A percentile compares a stretch with the other conserved stretches of the same genome.
Conservation (phyloP, 2,888 invertebrate genomes). For the Leptinotarsa haldemani region DNA sequence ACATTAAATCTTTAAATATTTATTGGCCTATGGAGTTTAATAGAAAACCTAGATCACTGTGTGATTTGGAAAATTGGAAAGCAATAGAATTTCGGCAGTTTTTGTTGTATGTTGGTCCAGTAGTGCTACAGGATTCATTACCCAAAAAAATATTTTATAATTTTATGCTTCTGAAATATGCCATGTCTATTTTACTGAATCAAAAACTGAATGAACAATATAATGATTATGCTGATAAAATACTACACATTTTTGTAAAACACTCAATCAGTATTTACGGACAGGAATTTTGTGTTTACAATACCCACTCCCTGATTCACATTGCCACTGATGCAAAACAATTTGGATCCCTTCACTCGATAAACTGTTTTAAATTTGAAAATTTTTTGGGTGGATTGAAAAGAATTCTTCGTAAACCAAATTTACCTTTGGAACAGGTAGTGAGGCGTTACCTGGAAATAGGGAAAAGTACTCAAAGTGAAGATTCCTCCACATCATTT, state of each 20-base stretch:
- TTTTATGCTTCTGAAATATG: slow-evolving; percentile 45
- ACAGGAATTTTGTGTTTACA: slow-evolving; percentile 29
- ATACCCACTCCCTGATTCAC: slow-evolving; percentile 31
- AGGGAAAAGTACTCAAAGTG: slow-evolving; percentile 7
- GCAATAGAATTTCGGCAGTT: slow-evolving; percentile 49
- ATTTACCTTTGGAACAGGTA: slow-evolving; percentile 32
- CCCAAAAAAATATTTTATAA: slow-evolving; percentile 37
- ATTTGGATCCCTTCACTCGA: slow-evolving; percentile 24
- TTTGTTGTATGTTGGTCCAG: slow-evolving; percentile 44
- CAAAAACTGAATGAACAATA: slow-evolving; percentile 35
- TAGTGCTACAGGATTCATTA: slow-evolving; percentile 34
- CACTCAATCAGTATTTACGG: slow-evolving; percentile 29
- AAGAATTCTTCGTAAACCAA: slow-evolving; percentile 29
- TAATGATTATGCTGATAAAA: slow-evolving; percentile 40
- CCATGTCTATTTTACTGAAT: slow-evolving; percentile 40
- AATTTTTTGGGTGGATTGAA: slow-evolving; percentile 25
- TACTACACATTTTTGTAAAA: slow-evolving; percentile 33
- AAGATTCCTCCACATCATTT: neutral
- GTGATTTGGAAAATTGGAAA: slow-evolving; percentile 46
- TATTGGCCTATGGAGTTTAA: slow-evolving; percentile 49
- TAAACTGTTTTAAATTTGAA: slow-evolving; percentile 36
- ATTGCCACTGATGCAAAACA: slow-evolving; percentile 24
- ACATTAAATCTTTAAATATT: neutral
- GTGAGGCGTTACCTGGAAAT: slow-evolving; percentile 1
- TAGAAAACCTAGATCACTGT: slow-evolving; percentile 48